These are phyloP conservation scores for Apamea epomidion DNA, from an alignment of 2,888 invertebrate genomes.

Conservation along the genomic window DNA sequence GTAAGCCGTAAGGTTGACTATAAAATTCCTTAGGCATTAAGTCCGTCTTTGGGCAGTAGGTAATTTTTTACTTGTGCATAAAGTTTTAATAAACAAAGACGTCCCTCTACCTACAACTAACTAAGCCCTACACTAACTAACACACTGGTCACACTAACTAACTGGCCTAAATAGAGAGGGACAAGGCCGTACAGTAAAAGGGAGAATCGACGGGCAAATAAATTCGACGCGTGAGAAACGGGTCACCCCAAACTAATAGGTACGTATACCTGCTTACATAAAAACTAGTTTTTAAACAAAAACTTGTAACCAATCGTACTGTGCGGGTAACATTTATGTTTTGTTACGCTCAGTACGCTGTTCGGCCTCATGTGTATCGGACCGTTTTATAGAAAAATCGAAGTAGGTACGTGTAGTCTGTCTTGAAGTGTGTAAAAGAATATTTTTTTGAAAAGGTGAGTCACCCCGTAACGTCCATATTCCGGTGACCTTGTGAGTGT, in stretches of 20 bases:
- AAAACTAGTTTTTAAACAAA: not conserved
- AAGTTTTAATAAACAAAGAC: not conserved
- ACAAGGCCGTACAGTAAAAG: not conserved
- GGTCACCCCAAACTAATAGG: conserved; percentile 16
- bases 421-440: conserved; percentile 32
- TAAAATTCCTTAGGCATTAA: no score
- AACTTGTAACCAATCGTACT: not conserved
- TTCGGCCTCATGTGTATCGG: conserved; percentile 37
- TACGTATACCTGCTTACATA: not conserved
- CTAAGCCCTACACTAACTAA: no score
- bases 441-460: conserved; percentile 65
- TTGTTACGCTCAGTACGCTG: conserved; percentile 43
- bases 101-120: not conserved
- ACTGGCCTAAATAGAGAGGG: not conserved
- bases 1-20: no score
- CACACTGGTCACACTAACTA: no score
- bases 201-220: conserved; percentile 15
- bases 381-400: conserved; percentile 45
- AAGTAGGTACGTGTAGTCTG: conserved; percentile 15
- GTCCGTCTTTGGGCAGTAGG: no score
- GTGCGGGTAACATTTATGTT: not conserved
- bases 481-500: conserved; percentile 74
- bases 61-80: not conserved
- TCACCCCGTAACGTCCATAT: conserved; percentile 68
- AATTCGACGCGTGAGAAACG: conserved; percentile 10